These are phyloP conservation scores for Onychostoma macrolepis DNA, from an alignment of 2,113 vertebrate species.

Conservation along the genomic window DNA sequence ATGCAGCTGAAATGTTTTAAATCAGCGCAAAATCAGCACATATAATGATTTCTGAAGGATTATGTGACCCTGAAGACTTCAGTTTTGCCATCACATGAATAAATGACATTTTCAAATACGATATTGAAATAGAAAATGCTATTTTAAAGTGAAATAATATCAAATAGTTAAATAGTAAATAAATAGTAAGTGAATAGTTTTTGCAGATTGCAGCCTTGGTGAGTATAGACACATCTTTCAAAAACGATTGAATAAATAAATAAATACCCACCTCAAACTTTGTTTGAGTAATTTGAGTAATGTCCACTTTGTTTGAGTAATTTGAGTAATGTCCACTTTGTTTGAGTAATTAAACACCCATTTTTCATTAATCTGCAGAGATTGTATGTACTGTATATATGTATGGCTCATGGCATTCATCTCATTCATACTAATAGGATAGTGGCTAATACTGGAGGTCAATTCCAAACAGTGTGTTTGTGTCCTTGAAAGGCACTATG, in stretches of 20 bases:
- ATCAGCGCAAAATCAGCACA: background rate
- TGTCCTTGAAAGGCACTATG: background rate
- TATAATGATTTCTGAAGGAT: background rate
- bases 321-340: too few species aligned
- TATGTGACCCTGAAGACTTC: background rate
- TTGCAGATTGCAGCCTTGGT: background rate
- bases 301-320: background rate
- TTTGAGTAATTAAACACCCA: background rate
- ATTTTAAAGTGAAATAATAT: background rate
- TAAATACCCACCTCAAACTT: too few species aligned
- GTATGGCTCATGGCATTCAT: background rate
- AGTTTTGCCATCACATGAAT: background rate
- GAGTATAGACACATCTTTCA: background rate
- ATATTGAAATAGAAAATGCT: background rate
- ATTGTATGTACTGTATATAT: background rate
- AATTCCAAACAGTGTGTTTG: constrained; percentile 2
- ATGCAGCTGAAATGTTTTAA: background rate
- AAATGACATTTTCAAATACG: background rate
- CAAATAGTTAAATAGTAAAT: background rate
- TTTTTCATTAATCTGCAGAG: background rate
- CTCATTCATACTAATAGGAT: background rate
- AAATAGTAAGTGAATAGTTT: background rate
- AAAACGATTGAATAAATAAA: background rate
- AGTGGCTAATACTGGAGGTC: background rate
- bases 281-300: too few species aligned